Conservation (phyloP, 2,113 vertebrate genomes). For the Poeciliopsis retropinna region DNA sequence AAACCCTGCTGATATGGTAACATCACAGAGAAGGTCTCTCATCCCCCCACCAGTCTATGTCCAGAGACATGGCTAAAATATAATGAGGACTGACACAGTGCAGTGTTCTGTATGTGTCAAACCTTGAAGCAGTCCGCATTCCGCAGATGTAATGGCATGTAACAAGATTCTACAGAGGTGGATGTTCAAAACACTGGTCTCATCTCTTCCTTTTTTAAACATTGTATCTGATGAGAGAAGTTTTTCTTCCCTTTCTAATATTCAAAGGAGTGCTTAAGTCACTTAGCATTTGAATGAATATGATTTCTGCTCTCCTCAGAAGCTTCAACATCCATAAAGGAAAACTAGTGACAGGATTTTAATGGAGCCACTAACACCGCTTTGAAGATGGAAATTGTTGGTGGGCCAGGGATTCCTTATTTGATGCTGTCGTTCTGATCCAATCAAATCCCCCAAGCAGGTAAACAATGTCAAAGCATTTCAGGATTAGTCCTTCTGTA, state of each 20-base stretch:
- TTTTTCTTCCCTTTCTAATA: constrained; percentile 64
- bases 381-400: constrained; percentile 73
- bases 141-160: constrained; percentile 69
- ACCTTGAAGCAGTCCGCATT: constrained; percentile 31
- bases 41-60: constrained; percentile 24
- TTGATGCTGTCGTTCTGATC: constrained; percentile 59
- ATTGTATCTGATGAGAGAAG: constrained; percentile 60
- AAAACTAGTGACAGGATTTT: constrained; percentile 75
- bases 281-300: constrained; percentile 81
- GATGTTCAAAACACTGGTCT: constrained; percentile 63
- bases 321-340: constrained; percentile 61
- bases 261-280: constrained; percentile 72
- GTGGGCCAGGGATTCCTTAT: constrained; percentile 58
- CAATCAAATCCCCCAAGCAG: constrained; percentile 50
- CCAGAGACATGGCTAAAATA: constrained; percentile 40
- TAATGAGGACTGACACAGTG: constrained; percentile 70
- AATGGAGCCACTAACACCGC: constrained; percentile 79
- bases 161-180: constrained; percentile 63
- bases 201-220: constrained; percentile 39
- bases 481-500: constrained; percentile 50
- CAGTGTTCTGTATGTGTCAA: constrained; percentile 60
- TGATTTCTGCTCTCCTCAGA: constrained; percentile 65
- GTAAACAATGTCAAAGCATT: constrained; percentile 63
- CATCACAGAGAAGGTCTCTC: constrained; percentile 49
- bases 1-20: constrained; percentile 59